Conservation (phyloP, 1,140 invertebrate genomes). For the Saxidomus purpurata region DNA sequence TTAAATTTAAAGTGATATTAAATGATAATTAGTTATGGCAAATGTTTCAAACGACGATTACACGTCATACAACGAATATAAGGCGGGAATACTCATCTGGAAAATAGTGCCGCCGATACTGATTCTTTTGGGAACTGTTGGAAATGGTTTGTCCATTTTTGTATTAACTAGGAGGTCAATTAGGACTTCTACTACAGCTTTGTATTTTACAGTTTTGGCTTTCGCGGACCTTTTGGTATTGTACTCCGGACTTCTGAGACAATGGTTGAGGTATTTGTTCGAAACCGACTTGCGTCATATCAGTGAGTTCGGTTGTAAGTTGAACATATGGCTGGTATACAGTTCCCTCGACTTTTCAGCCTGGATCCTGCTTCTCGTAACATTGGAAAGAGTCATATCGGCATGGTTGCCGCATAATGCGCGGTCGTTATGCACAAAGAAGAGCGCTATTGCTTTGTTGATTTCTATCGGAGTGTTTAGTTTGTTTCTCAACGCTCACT, state of each 20-base stretch:
- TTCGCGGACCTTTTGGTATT: constrained; percentile 72
- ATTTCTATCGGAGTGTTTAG: constrained; percentile 57
- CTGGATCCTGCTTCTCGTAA: constrained; percentile 79
- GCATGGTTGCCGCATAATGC: constrained; percentile 74
- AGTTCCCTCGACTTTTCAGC: constrained; percentile 71
- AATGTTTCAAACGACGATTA: constrained; percentile 12
- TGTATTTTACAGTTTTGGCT: constrained; percentile 71
- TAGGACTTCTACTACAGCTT: constrained; percentile 51
- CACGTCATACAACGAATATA: constrained; percentile 3
- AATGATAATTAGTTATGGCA: background rate
- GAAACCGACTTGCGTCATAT: constrained; percentile 65
- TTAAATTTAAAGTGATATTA: background rate
- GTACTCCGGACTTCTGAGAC: constrained; percentile 75
- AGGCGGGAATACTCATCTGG: constrained; percentile 58
- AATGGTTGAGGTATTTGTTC: constrained; percentile 68
- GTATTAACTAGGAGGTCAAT: constrained; percentile 67
- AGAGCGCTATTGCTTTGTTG: constrained; percentile 55
- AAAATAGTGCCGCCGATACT: constrained; percentile 67
- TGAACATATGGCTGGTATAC: constrained; percentile 74
- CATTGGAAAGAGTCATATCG: constrained; percentile 76
- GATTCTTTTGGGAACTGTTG: constrained; percentile 70
- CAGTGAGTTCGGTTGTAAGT: constrained; percentile 64
- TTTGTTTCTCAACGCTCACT: constrained; percentile 71
- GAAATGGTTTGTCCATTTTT: constrained; percentile 72
- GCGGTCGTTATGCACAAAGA: constrained; percentile 60